Evolutionary conservation across 2,113 vertebrate species (phyloP).

Genomic region (Epinephelus lanceolatus): DNA sequence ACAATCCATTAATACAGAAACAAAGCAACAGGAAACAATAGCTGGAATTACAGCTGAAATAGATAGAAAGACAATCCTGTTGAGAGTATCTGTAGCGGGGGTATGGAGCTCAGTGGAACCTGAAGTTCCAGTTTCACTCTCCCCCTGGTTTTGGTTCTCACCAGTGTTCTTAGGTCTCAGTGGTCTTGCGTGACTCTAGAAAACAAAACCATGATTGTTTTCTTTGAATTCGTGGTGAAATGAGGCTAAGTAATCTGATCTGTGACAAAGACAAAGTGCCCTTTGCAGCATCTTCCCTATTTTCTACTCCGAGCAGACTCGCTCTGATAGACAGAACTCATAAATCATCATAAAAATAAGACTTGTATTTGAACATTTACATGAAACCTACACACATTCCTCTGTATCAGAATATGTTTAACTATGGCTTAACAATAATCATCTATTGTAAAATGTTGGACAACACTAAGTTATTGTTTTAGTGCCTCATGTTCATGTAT

Average conservation of each 20-base stretch:
- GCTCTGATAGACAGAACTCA: constrained; percentile 23
- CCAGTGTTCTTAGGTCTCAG: constrained; percentile 62
- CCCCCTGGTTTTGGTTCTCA: constrained; percentile 79
- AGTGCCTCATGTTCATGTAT: not conserved
- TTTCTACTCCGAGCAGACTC: constrained; percentile 11
- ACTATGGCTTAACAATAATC: not conserved
- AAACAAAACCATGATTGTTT: constrained; percentile 85
- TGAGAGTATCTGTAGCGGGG: constrained; percentile 62
- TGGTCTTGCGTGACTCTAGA: constrained; percentile 74
- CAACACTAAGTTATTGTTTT: not conserved
- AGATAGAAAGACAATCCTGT: constrained; percentile 50
- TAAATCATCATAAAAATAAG: not conserved
- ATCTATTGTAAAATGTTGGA: not conserved
- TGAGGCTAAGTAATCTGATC: constrained; percentile 80
- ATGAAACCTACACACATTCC: constrained; percentile 18
- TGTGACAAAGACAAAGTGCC: constrained; percentile 63
- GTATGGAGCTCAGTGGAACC: constrained; percentile 62
- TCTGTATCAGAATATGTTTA: constrained; percentile 11
- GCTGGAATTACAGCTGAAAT: constrained; percentile 47
- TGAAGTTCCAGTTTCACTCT: constrained; percentile 81
- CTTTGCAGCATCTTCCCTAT: constrained; percentile 61
- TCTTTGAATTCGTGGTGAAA: constrained; percentile 72
- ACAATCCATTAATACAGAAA: constrained; percentile 6
- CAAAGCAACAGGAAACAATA: constrained; percentile 7
- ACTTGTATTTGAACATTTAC: constrained; percentile 20